Evolutionary conservation across 1,140 invertebrate genomes (phyloP).

Genomic region (Lasaia peninsularis): DNA sequence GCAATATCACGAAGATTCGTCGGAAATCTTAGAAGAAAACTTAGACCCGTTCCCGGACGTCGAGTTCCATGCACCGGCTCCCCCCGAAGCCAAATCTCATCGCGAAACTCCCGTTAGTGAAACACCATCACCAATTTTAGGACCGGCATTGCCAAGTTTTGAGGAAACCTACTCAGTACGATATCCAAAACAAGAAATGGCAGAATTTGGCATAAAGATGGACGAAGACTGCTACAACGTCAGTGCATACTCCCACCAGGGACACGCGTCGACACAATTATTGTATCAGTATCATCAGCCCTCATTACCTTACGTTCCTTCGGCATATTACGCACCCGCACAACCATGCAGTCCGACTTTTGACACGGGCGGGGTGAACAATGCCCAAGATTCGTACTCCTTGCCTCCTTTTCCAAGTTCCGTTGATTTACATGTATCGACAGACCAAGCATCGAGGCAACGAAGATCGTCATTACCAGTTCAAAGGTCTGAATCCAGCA

Average conservation of each 20-base stretch:
- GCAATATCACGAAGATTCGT: constrained; percentile 75
- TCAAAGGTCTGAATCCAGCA: constrained; percentile 86
- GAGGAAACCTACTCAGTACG: constrained; percentile 90
- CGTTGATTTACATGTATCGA: constrained; percentile 78
- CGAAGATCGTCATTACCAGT: constrained; percentile 85
- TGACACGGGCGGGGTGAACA: constrained; percentile 67
- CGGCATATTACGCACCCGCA: constrained; percentile 76
- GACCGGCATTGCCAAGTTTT: constrained; percentile 88
- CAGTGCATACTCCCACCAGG: constrained; percentile 79
- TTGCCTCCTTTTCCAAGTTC: constrained; percentile 80
- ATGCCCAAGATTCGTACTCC: constrained; percentile 79
- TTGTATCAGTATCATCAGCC: constrained; percentile 81
- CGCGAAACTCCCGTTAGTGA: constrained; percentile 62
- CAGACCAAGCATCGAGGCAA: constrained; percentile 79
- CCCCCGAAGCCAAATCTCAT: constrained; percentile 59
- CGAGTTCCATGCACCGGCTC: constrained; percentile 69
- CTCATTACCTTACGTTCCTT: constrained; percentile 72
- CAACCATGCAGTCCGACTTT: constrained; percentile 77
- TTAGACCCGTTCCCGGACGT: constrained; percentile 76
- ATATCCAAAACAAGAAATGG: constrained; percentile 79
- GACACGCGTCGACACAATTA: constrained; percentile 69
- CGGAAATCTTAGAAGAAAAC: constrained; percentile 74
- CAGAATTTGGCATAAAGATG: constrained; percentile 84
- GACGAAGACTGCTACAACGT: constrained; percentile 86
- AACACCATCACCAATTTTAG: constrained; percentile 66